Evolutionary conservation across 2,113 vertebrate species (phyloP), one percentile per base, ranked within the genome.

Genomic region (Pseudopipra pipra): DNA sequence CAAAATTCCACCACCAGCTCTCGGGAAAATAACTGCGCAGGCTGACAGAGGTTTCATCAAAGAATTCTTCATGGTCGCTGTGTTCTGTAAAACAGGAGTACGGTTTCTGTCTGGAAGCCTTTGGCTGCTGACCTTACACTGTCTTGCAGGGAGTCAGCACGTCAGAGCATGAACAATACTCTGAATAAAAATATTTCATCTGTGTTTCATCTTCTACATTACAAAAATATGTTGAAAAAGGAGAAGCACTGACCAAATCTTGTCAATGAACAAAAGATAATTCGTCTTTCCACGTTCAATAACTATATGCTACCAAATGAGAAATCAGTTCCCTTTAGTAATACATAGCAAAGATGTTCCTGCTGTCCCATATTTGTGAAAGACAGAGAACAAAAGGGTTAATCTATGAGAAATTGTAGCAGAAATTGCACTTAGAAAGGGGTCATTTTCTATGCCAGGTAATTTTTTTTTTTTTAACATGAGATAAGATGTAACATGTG

Each of bases 11-110:
- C 37, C 31, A 94, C 98, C 98, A 98, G 66, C 98, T 98, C 78
- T 98, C 97, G 33, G 98, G 98, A 78, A 99, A 99, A 92, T 84
- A 82, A 39, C 88, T 92, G 3, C 98, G 98, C 28, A 98, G 95
- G 24, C 16, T 81, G 72, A 97, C 39, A 41, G 47, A 37, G 8
- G 54, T 77, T 14, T 86, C 93, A 21, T 98, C 96, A 91, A 98
- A 95, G 27, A 98, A 66, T 47, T 98, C 98, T 37, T 98, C 97
- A 0, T 68, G 20, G 8, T 92, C 51, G 11, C 44, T 78, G 52
- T 77, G 83, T 49, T 83, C 95, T 97, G 85, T 33, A 96, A 96
- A 84, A 92, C 22, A 95, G 76, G 16, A 91, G 25, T 0, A 0
- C 24, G 4, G 9, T 28, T 90, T 94, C 65, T 81, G 19, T 74